Evolutionary conservation across 2,113 vertebrate genomes (phyloP).

Genomic region (Oceanodroma tethys): DNA sequence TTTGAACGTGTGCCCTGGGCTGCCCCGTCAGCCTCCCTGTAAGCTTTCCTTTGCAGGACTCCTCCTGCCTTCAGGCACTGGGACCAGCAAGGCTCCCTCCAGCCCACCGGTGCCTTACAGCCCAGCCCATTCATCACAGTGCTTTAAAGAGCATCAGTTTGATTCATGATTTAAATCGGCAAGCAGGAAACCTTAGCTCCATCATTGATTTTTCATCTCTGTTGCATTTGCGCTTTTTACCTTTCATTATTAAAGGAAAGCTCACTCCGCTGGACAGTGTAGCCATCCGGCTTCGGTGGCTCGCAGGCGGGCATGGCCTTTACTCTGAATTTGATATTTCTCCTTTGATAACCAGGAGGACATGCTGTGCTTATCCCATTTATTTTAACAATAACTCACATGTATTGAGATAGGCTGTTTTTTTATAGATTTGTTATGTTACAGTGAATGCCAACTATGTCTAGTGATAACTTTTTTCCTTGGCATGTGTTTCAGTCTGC

Average conservation of each 20-base stretch:
- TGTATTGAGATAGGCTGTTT: neutral
- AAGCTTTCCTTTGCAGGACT: neutral
- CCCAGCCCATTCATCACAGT: neutral
- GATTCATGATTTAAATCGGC: neutral
- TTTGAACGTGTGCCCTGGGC: neutral
- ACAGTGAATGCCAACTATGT: neutral
- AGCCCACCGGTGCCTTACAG: neutral
- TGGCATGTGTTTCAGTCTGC: neutral
- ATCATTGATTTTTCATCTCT: neutral
- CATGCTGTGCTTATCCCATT: neutral
- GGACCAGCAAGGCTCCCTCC: neutral
- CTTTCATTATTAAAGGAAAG: neutral
- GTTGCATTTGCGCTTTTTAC: neutral
- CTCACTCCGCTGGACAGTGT: neutral
- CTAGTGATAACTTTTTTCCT: conserved; percentile 21
- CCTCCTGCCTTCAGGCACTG: neutral
- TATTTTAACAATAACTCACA: neutral
- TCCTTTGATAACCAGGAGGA: neutral
- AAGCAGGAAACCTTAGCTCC: neutral
- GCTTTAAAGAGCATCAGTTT: neutral
- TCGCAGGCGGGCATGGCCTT: neutral
- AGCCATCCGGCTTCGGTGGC: neutral
- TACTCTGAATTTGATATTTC: conserved; percentile 17
- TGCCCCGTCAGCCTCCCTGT: neutral
- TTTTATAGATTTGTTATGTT: neutral